Conservation (phyloP, 2,888 invertebrate species). For the Mesoligia furuncula region DNA sequence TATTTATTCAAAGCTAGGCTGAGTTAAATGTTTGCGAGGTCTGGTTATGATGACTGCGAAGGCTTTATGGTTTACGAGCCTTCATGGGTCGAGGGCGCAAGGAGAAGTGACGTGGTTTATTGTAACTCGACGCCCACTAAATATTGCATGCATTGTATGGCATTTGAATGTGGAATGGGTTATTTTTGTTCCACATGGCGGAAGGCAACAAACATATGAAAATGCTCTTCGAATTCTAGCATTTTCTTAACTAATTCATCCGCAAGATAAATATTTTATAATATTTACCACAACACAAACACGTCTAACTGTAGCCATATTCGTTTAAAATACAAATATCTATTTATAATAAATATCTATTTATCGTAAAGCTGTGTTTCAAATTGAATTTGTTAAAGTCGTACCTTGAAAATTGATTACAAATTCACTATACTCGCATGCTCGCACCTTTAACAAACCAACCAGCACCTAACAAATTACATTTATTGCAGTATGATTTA, state of each 20-base stretch:
- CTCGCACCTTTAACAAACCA: slow-evolving; percentile 17
- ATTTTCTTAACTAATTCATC: no score
- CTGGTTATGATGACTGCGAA: background rate
- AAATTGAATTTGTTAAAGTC: slow-evolving; percentile 54
- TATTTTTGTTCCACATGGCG: no score
- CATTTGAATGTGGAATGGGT: no score
- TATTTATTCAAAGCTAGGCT: background rate
- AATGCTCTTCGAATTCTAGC: no score
- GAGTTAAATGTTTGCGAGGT: background rate
- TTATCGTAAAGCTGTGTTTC: slow-evolving; percentile 36
- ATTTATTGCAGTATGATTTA: slow-evolving; percentile 25
- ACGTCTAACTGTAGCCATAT: slow-evolving; percentile 9
- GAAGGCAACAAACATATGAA: no score
- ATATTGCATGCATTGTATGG: background rate
- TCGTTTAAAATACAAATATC: slow-evolving; percentile 27
- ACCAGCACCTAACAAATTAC: slow-evolving; percentile 45
- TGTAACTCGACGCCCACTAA: background rate
- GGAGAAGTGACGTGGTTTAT: no score
- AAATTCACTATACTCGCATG: slow-evolving; percentile 50
- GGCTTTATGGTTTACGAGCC: background rate
- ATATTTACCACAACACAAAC: slow-evolving; percentile 37
- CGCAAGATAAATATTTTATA: background rate
- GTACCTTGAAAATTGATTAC: slow-evolving; percentile 63
- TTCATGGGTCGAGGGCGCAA: background rate
- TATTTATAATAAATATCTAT: slow-evolving; percentile 39